A percentile compares a stretch with the other conserved stretches of the same genome.
Conservation (phyloP, 2,888 invertebrate genomes). For the Chrysotoxum bicinctum region DNA sequence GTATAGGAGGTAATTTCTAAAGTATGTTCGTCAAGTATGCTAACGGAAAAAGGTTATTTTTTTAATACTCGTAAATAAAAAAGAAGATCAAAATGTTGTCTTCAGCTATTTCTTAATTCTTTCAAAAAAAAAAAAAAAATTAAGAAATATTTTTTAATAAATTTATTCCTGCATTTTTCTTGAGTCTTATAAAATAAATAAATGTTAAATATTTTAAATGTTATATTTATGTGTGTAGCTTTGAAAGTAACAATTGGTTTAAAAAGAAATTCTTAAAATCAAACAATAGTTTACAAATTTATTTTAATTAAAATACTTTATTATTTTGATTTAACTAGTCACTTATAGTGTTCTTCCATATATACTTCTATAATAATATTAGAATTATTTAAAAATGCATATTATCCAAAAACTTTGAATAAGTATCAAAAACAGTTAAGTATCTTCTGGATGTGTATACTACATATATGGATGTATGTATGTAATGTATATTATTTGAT, state of each 20-base stretch:
- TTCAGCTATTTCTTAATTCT: no score
- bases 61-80: no score
- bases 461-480: neutral
- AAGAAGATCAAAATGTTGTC: no score
- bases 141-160: no score
- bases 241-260: neutral
- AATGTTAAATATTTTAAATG: neutral
- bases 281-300: conserved; percentile 9
- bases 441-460: neutral
- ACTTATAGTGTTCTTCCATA: neutral
- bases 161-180: neutral
- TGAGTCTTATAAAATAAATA: neutral
- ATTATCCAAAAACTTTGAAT: neutral
- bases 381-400: neutral
- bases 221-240: neutral
- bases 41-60: no score
- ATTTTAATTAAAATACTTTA: neutral
- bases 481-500: neutral
- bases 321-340: neutral
- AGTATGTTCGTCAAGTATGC: no score
- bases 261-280: neutral
- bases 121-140: no score
- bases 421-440: neutral
- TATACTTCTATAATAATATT: neutral
- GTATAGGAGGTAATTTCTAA: no score